Conservation (phyloP, 92 coral and sea anemone genomes). For the Galaxea fascicularis region DNA sequence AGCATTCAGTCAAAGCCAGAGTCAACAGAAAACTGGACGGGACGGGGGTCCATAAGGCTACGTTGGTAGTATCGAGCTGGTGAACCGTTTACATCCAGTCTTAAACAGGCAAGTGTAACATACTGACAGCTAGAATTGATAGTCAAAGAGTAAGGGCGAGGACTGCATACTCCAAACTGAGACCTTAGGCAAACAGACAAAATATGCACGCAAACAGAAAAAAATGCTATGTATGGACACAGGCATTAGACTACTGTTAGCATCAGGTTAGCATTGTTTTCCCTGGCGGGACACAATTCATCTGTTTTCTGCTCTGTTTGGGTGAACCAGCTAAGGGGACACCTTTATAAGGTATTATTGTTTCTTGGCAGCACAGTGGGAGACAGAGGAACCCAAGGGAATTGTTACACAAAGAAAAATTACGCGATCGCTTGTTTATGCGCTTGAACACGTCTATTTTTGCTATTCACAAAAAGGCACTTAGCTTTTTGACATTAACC, state of each 20-base stretch:
- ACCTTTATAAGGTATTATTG: not conserved
- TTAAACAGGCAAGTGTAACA: not conserved
- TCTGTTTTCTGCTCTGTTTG: not conserved
- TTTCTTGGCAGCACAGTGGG: not conserved
- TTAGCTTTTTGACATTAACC: not conserved
- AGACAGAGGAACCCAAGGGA: not conserved
- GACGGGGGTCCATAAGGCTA: too few relatives aligned
- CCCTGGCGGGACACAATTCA: not conserved
- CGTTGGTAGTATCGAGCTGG: not conserved
- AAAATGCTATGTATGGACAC: not conserved
- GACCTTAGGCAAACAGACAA: not conserved
- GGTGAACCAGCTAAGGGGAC: not conserved
- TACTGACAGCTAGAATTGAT: not conserved
- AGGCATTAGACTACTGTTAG: not conserved
- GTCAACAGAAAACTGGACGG: not conserved
- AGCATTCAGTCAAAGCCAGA: not conserved
- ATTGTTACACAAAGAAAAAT: not conserved
- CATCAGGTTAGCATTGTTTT: not conserved
- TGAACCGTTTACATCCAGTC: not conserved
- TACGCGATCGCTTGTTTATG: slow-evolving; percentile 12
- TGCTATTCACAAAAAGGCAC: slow-evolving; percentile 10
- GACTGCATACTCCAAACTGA: not conserved
- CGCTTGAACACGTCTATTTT: not conserved
- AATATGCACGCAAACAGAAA: not conserved
- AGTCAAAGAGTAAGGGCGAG: not conserved